Percentiles rank a stretch among this genome's conserved stretches.
Conservation (phyloP, 2,888 invertebrate species). For the Agonum fuliginosum region DNA sequence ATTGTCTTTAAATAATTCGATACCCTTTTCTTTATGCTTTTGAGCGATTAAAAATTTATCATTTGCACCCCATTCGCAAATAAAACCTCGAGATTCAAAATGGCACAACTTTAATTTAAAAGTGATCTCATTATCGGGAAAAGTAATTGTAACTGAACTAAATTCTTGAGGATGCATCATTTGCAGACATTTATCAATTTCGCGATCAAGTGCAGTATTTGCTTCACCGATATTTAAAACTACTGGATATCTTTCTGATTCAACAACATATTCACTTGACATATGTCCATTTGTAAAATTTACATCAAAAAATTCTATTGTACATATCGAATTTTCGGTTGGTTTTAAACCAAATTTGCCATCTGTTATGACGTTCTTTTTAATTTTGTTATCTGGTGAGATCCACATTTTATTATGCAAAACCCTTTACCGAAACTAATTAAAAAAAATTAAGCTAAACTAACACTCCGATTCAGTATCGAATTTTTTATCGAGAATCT, state of each 20-base stretch:
- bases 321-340: constrained; percentile 69
- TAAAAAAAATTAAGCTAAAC: constrained; percentile 62
- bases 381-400: constrained; percentile 69
- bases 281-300: constrained; percentile 32
- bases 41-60: constrained; percentile 72
- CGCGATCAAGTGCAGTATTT: constrained; percentile 72
- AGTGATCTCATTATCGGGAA: constrained; percentile 66
- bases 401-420: constrained; percentile 64
- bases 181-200: constrained; percentile 72
- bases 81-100: constrained; percentile 70
- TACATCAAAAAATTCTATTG: constrained; percentile 66
- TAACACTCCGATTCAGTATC: constrained; percentile 70
- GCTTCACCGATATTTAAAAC: constrained; percentile 71
- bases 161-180: constrained; percentile 74
- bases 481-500: constrained; percentile 68
- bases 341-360: constrained; percentile 69
- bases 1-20: constrained; percentile 79
- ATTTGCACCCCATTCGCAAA: constrained; percentile 71
- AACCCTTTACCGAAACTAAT: constrained; percentile 46
- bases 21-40: constrained; percentile 74
- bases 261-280: constrained; percentile 56
- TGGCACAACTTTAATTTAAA: constrained; percentile 70
- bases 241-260: constrained; percentile 63
- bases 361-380: constrained; percentile 66
- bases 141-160: constrained; percentile 71